Conservation (phyloP, 2,113 vertebrate species). For the Plestiodon gilberti region DNA sequence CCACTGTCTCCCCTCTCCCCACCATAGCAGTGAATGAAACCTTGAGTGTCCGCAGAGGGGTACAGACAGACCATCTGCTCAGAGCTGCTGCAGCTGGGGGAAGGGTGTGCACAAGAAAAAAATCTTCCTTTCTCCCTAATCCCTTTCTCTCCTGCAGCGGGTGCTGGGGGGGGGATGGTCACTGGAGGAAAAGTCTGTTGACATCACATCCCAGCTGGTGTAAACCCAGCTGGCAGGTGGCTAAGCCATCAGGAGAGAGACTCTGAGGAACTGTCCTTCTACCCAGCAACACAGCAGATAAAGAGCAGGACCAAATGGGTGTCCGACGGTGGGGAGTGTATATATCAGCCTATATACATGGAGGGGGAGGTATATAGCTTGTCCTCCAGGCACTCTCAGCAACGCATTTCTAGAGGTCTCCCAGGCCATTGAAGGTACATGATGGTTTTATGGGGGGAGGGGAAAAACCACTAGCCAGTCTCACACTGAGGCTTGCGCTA, state of each 20-base stretch:
- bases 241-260: not conserved
- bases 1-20: not conserved
- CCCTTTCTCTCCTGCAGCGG: not conserved
- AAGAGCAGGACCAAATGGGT: not conserved
- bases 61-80: constrained; percentile 22
- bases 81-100: not conserved
- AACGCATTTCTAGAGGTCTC: not conserved
- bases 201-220: not conserved
- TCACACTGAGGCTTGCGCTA: not conserved
- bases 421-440: not conserved
- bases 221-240: not conserved
- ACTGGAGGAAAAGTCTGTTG: not conserved
- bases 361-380: not conserved
- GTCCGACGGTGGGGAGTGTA: not conserved
- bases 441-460: not conserved
- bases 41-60: not conserved
- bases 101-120: not conserved
- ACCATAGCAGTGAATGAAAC: constrained; percentile 1
- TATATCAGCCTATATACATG: not conserved
- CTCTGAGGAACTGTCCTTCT: not conserved
- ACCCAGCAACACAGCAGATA: not conserved
- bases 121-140: constrained; percentile 8
- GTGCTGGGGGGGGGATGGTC: not conserved
- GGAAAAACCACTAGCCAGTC: not conserved
- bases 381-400: not conserved